Percentiles rank a stretch among this genome's conserved stretches.
phyloP scores from a whole-genome alignment of 1,140 invertebrate species.

The Eriocheir sinensis region DNA sequence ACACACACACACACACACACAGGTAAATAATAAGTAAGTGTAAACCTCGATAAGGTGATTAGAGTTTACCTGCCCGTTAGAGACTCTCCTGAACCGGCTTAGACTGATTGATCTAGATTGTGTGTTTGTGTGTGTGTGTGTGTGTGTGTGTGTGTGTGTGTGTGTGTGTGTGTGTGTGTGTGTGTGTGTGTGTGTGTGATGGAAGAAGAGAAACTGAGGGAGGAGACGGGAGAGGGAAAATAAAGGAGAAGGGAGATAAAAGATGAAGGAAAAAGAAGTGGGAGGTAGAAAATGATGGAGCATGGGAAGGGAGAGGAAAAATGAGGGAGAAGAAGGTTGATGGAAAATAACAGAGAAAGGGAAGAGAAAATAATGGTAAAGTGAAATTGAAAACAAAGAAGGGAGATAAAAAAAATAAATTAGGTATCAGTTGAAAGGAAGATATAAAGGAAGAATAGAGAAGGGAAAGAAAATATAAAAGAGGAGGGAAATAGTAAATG shows the following conservation, averaged over 20 bases:
- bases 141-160: conserved; percentile 47
- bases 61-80: background rate
- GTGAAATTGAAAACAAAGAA: no score
- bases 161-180: conserved; percentile 42
- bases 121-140: conserved; percentile 13
- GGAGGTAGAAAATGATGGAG: background rate
- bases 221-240: background rate
- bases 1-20: no score
- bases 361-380: no score
- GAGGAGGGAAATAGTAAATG: no score
- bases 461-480: no score
- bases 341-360: background rate
- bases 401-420: no score
- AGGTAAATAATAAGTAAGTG: background rate
- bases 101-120: background rate
- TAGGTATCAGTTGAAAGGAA: no score
- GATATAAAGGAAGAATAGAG: no score
- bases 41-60: background rate
- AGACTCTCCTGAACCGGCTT: background rate
- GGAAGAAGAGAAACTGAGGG: background rate
- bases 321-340: background rate
- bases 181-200: conserved; percentile 33
- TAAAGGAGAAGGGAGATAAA: background rate
- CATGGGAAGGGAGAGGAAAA: background rate
- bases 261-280: background rate